Percentiles rank a stretch among this genome's conserved stretches.
phyloP scores from a whole-genome alignment of 2,888 invertebrate genomes.

The Drosophila mayaguana region DNA sequence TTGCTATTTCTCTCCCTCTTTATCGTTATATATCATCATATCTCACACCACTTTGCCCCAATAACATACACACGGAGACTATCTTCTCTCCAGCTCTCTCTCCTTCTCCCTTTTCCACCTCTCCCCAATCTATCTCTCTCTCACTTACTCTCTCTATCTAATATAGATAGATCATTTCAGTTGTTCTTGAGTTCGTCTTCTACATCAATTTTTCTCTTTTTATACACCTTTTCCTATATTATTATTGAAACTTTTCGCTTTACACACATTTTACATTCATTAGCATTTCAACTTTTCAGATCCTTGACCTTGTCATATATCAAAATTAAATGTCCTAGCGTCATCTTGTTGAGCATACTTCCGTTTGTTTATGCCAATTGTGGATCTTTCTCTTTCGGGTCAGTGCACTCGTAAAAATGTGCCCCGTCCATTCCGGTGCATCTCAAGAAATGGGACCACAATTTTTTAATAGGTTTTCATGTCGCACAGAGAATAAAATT shows the following conservation, averaged over 20 bases:
- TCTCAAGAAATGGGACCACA: slow-evolving; percentile 12
- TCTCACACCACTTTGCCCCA: no score
- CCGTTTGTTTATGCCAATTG: slow-evolving; percentile 14
- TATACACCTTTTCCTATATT: background rate
- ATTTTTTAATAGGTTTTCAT: slow-evolving; percentile 36
- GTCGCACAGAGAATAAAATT: slow-evolving; percentile 25
- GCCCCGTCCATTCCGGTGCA: background rate
- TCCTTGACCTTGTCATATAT: slow-evolving; percentile 4
- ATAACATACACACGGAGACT: no score
- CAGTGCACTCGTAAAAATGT: slow-evolving; percentile 20
- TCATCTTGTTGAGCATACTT: background rate
- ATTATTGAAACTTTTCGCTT: background rate
- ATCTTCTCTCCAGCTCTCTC: no score
- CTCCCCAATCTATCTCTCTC: background rate
- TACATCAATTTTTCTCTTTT: background rate
- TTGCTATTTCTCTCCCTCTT: no score
- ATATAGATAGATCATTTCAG: background rate
- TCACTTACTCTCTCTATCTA: background rate
- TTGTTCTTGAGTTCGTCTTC: background rate
- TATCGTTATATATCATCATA: no score
- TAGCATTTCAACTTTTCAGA: background rate
- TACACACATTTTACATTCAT: background rate
- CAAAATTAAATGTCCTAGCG: background rate
- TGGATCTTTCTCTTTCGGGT: slow-evolving; percentile 24
- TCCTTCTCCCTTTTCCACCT: background rate